Conservation (phyloP, 2,888 invertebrate species). For the Cartodere bifasciata region DNA sequence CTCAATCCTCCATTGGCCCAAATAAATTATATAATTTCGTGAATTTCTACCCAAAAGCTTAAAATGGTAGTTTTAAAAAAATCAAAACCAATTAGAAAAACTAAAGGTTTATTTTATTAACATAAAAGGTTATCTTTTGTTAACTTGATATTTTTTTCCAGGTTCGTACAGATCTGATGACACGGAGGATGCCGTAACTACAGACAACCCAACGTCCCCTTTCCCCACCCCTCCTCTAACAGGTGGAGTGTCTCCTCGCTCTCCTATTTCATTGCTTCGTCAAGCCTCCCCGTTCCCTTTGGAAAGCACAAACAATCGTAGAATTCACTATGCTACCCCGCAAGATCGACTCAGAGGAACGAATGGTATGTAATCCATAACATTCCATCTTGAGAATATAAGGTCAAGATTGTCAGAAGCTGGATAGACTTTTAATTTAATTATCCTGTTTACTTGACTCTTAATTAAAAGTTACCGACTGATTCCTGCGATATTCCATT, state of each 20-base stretch:
- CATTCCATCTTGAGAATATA: neutral
- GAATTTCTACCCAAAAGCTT: too few species aligned
- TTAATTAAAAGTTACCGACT: too few species aligned
- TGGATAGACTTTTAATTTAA: too few species aligned
- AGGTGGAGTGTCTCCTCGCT: conserved; percentile 38
- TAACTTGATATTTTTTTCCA: conserved; percentile 29
- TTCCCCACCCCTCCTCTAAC: conserved; percentile 43
- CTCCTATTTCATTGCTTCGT: conserved; percentile 46
- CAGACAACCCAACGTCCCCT: conserved; percentile 42
- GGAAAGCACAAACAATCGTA: conserved; percentile 51
- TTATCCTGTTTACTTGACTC: too few species aligned
- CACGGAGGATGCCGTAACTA: conserved; percentile 45
- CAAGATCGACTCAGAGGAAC: conserved; percentile 34
- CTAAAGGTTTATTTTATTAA: conserved; percentile 4
- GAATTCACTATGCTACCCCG: conserved; percentile 39
- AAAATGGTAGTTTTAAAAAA: too few species aligned
- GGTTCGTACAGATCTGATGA: conserved; percentile 65
- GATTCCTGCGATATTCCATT: too few species aligned
- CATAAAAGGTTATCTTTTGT: neutral
- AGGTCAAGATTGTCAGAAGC: too few species aligned
- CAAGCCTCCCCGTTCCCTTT: conserved; percentile 59
- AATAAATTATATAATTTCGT: too few species aligned
- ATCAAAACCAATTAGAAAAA: too few species aligned
- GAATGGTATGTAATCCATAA: conserved; percentile 28
- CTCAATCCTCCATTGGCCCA: too few species aligned